Conservation (phyloP, 2,113 vertebrate genomes). For the Rhea pennata region DNA sequence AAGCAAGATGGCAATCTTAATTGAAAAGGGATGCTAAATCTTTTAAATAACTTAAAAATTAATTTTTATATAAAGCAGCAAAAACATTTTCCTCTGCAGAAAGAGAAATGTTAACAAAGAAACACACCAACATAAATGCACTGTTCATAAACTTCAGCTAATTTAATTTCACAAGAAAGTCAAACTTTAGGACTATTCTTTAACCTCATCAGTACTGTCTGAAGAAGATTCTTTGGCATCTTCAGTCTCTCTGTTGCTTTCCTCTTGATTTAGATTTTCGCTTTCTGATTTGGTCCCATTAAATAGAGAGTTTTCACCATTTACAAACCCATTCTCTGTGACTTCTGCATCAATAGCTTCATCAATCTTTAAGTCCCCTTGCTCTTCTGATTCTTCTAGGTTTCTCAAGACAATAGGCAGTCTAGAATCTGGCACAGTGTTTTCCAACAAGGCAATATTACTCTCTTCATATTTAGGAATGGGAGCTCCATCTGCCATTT, state of each 20-base stretch:
- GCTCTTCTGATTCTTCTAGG: conserved; percentile 81
- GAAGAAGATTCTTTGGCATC: conserved; percentile 82
- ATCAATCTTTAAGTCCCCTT: conserved; percentile 73
- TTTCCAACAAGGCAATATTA: conserved; percentile 87
- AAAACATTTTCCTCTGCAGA: conserved; percentile 79
- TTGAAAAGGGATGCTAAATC: conserved; percentile 77
- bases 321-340: conserved; percentile 78
- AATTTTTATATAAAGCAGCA: conserved; percentile 83
- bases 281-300: conserved; percentile 76
- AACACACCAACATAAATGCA: conserved; percentile 72
- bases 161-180: conserved; percentile 73
- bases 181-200: conserved; percentile 75
- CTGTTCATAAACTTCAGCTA: conserved; percentile 68
- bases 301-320: conserved; percentile 81
- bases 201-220: conserved; percentile 63
- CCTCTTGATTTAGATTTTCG: conserved; percentile 65
- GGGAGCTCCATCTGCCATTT: conserved; percentile 78
- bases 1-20: conserved; percentile 83
- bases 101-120: conserved; percentile 78
- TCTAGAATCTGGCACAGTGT: conserved; percentile 81
- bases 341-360: conserved; percentile 74
- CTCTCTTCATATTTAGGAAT: conserved; percentile 89
- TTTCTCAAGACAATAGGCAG: conserved; percentile 88
- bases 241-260: conserved; percentile 76
- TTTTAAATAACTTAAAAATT: conserved; percentile 85